Percentiles rank a stretch among this genome's conserved stretches.
Conservation (phyloP, 2,797 vertebrate species). For the Hoplostethus mediterraneus region DNA sequence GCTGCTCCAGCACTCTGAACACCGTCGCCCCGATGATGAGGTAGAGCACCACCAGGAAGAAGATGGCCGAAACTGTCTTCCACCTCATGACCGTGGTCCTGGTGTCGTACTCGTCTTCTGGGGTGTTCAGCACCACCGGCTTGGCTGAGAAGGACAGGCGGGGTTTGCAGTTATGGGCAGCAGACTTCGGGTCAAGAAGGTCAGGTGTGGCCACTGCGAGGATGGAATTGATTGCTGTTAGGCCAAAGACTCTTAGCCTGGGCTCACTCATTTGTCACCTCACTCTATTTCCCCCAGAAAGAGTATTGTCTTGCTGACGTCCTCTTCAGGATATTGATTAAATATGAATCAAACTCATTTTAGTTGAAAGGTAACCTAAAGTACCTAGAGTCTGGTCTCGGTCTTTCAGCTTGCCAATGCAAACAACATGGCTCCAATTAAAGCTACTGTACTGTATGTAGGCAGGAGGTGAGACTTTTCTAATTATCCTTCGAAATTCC, state of each 20-base stretch:
- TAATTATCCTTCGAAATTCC: no score
- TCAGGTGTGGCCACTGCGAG: slow-evolving; percentile 97
- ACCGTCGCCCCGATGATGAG: slow-evolving; percentile 96
- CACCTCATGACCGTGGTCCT: slow-evolving; percentile 97
- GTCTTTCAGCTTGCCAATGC: no score
- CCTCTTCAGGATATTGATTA: no score
- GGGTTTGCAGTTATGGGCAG: slow-evolving; percentile 94
- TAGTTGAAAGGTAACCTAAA: no score
- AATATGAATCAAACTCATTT: no score
- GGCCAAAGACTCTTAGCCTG: no score
- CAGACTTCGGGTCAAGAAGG: slow-evolving; percentile 97
- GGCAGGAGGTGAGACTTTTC: no score
- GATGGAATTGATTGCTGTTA: slow-evolving; percentile 26
- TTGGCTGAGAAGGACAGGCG: slow-evolving; percentile 95
- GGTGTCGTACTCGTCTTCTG: slow-evolving; percentile 89
- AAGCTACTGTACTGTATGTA: no score
- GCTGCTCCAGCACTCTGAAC: slow-evolving; percentile 95
- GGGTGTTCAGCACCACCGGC: slow-evolving; percentile 88
- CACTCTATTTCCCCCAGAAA: background rate
- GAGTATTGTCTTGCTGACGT: background rate
- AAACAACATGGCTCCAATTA: no score
- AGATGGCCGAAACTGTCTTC: slow-evolving; percentile 98
- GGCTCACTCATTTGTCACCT: background rate
- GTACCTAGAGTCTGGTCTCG: no score
- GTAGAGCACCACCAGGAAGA: slow-evolving; percentile 96